Base-by-base conservation (phyloP, 1,140 invertebrate species). In the Ganaspis sp. region DNA sequence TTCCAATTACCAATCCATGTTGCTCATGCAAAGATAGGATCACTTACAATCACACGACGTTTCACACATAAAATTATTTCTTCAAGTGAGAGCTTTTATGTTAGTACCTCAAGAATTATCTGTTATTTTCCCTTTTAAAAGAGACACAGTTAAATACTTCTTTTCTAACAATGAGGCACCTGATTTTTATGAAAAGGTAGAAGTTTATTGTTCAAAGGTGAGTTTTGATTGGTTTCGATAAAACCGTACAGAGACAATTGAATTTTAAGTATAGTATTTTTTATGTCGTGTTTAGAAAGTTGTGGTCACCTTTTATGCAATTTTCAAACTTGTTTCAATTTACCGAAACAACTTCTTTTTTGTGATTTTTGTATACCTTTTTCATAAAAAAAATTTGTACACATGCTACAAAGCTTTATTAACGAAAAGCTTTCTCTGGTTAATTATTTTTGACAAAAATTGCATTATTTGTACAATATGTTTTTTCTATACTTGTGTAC, bases 11-110 rank as follows among this genome's bases (percentile, higher is more conserved):
- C 53, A 58, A 23, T 23, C 53, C 53, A 58, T 58, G 53, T 58
- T 23, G 53, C 53, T 58, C 53, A 23, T 58, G 53, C 53, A 11
- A 58, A 58, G 17, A 58, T 58, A 23, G 53, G 8, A 58, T 58
- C 21, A 23, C 53, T 58, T 58, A 23, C 21, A 58, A 49, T 49
- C 45, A 49, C 45, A 49, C 45, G 45, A 49, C 45, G 45, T 49
- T 49, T 49, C 45, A 49, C 45, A 49, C 45, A 49, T 49, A 49
- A 49, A 49, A 49, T 49, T 49, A 49, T 49, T 49, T 49, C 45
- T 49, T 49, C 45, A 49, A 49, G 45, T 49, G 45, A 49, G 45
- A 49, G 45, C 45, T 49, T 49, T 49, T 49, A 49, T 49, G 45
- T 49, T 49, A 17, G 45, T n/a, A 49, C 45, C 45, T 49, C 45